Evolutionary conservation across 2,888 invertebrate species (phyloP), one percentile per base, ranked within the genome.

Genomic region (Aricia artaxerxes): DNA sequence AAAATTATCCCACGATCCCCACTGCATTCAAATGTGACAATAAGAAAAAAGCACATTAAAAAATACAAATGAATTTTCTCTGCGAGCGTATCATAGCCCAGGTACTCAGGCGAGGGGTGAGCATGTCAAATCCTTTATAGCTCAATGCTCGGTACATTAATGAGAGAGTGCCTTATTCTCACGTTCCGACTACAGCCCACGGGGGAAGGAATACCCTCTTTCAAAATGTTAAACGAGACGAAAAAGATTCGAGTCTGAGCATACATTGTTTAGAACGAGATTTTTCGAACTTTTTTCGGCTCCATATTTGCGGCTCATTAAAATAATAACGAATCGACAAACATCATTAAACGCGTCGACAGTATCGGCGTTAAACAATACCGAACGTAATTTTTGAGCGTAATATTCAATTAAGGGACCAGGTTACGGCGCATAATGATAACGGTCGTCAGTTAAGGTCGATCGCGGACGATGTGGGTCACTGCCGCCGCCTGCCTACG

Each of bases 401-500:
- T 69, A 1, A 38, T 82, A 78, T 73, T 60, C 78, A 75, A 79
- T 75, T 78, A 79, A 82, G 81, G 82, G 69, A 79, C 82, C 81
- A 82, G 69, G 35, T 16, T 16, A 38, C 88, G 90, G 87, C 88
- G 87, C 88, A 86, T 86, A 69, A 69, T 69, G 69, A 69, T 69
- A 69, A 38, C 69, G 69, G 69, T 69, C 69, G 69, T 69, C 69
- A 69, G 69, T 69, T 69, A 69, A 69, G 69, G 69, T 69, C 69
- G 69, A 69, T 69, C 69, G 16, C 38, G 69, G 64, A 35, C 69
- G 35, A 94, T 92, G 88, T 93, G 92, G 94, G 94, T 93, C 94
- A 94, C 90, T 91, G 90, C 88, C 92, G 92, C 76, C 75, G 69
- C 57, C 75, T 75, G 75, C 90, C 91, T 89, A 92, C 92, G 90